Base-by-base conservation (phyloP, 2,797 vertebrate species). In the Chromis chromis region DNA sequence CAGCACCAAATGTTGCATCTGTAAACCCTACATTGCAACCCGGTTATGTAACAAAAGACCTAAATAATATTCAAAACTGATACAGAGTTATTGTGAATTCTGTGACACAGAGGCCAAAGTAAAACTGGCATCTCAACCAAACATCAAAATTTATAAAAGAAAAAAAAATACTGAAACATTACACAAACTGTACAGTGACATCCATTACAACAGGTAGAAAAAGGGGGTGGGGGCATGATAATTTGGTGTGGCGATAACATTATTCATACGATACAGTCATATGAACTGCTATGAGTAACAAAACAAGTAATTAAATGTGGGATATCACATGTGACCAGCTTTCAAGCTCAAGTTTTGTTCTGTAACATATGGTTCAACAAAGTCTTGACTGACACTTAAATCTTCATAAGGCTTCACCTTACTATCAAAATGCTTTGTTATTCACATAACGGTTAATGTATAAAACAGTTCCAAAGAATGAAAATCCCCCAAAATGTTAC, bases 151-250 rank as follows among this genome's bases (percentile, higher is more conserved):
- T 89, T 94, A 94, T 92, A 93, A 93, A 94, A 93, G 82, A 73
- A 78, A 84, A 70, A 91, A 87, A 92, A 91, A 93, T 90, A 92
- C 89, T 92, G 90, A 94, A 95, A 95, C 94, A 93, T 95, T 95
- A 95, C 94, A 95, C 94, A 95, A 94, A 94, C 94, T 95, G 94
- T 95, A 95, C 94, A 95, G 92, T 93, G 94, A 96, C 94, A 95
- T 95, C 94, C 94, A 94, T 92, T 92, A 95, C 92, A 92, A 94
- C 91, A 93, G 93, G 94, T 94, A 94, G 90, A 94, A 94, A 93
- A 94, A 89, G 77, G 78, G 87, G 88, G 79, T 74, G 79, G 80
- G 80, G 77, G 77, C 79, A 82, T 87, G 82, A 88, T 87, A 88
- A 91, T 94, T 96, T 94, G 92, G 92, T 95, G 94, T 88, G 92